These are phyloP conservation scores for Arenaria interpres DNA, from an alignment of 2,113 vertebrate genomes.

Conservation along the genomic window DNA sequence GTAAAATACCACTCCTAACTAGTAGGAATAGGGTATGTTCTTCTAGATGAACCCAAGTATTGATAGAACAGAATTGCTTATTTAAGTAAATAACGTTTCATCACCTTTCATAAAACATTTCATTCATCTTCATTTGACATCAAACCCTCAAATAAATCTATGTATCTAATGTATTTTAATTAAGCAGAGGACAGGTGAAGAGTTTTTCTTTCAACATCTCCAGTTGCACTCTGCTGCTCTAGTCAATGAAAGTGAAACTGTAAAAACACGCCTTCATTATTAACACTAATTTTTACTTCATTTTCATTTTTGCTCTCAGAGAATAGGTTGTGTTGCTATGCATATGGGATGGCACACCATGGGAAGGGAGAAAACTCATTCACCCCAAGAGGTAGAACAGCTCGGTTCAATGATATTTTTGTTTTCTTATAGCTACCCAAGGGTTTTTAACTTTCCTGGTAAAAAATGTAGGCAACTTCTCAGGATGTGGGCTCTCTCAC, in stretches of 20 bases:
- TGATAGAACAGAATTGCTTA: constrained; percentile 48
- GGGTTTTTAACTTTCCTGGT: neutral
- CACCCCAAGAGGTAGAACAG: neutral
- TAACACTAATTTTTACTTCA: constrained; percentile 48
- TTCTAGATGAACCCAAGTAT: neutral
- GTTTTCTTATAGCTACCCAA: neutral
- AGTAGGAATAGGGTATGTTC: neutral
- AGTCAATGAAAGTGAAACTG: constrained; percentile 51
- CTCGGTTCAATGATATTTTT: neutral
- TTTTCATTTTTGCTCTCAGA: neutral
- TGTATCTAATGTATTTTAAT: constrained; percentile 66
- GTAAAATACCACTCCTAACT: neutral
- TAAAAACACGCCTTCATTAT: constrained; percentile 47
- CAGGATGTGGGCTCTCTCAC: neutral
- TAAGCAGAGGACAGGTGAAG: constrained; percentile 49
- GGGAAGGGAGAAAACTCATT: neutral
- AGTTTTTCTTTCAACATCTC: constrained; percentile 53
- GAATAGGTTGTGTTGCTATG: neutral
- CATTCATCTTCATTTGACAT: constrained; percentile 70
- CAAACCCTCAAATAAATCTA: constrained; percentile 55
- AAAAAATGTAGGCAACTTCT: neutral
- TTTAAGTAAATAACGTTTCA: constrained; percentile 52
- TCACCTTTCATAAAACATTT: constrained; percentile 42
- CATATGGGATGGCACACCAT: neutral
- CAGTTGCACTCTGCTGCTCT: constrained; percentile 47